Conservation (phyloP, 1,140 invertebrate species). For the Anthonomus grandis region DNA sequence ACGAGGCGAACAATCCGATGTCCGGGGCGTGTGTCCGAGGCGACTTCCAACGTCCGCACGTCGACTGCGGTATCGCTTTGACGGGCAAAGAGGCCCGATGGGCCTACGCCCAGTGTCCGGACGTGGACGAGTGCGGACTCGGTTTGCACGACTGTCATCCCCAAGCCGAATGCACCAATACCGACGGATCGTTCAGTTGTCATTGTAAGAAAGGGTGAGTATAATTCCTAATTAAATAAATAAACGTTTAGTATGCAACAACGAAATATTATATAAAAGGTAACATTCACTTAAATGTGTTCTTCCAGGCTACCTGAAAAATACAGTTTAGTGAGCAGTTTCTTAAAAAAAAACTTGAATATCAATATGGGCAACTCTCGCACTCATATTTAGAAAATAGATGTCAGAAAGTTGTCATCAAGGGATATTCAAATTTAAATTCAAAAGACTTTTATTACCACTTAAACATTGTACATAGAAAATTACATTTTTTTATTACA, state of each 20-base stretch:
- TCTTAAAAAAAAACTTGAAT: no score
- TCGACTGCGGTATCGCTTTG: slow-evolving; percentile 59
- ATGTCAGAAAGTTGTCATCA: no score
- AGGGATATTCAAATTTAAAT: no score
- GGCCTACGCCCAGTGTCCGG: slow-evolving; percentile 90
- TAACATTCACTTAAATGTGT: no score
- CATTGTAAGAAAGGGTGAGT: slow-evolving; percentile 55
- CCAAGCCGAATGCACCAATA: slow-evolving; percentile 89
- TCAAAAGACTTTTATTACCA: no score
- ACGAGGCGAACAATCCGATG: slow-evolving; percentile 81
- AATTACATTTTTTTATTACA: no score
- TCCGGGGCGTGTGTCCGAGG: slow-evolving; percentile 69
- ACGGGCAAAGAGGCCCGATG: slow-evolving; percentile 66
- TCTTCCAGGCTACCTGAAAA: no score
- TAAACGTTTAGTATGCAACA: background rate
- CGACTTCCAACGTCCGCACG: slow-evolving; percentile 71
- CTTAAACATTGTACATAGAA: no score
- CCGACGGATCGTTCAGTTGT: slow-evolving; percentile 81
- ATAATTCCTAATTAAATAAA: background rate
- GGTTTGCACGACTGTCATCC: slow-evolving; percentile 83
- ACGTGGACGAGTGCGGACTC: slow-evolving; percentile 90
- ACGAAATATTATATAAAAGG: background rate
- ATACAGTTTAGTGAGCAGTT: no score
- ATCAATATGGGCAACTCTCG: no score
- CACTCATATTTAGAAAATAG: no score